These are phyloP conservation scores for Drosophila ohnishii DNA, from an alignment of 1,140 invertebrate genomes.

Conservation along the genomic window DNA sequence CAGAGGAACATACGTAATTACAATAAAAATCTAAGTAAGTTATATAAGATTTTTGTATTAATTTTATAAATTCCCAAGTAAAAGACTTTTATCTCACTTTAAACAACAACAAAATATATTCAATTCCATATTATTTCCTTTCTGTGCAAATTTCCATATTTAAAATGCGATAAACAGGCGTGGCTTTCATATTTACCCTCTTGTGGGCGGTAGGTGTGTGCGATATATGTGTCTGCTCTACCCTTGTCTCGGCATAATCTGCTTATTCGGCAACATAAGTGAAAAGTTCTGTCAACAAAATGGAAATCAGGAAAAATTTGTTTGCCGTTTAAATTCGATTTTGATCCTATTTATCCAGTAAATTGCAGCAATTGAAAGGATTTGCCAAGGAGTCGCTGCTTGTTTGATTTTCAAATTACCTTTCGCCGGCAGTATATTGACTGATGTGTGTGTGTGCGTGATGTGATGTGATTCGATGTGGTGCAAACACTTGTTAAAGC, in stretches of 20 bases:
- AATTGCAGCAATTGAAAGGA: slow-evolving; percentile 82
- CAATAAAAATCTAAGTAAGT: too few relatives aligned
- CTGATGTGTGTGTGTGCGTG: slow-evolving; percentile 28
- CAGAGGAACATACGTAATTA: too few relatives aligned
- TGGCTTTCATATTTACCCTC: slow-evolving; percentile 14
- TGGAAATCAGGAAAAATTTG: slow-evolving; percentile 80
- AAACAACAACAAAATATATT: too few relatives aligned
- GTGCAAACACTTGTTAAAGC: slow-evolving; percentile 66
- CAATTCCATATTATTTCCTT: too few relatives aligned
- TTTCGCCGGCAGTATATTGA: slow-evolving; percentile 48
- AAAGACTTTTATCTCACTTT: background rate
- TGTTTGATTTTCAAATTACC: slow-evolving; percentile 80
- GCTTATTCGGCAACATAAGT: slow-evolving; percentile 78
- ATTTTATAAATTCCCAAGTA: background rate
- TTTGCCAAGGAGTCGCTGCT: slow-evolving; percentile 58
- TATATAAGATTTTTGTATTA: background rate
- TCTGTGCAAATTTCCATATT: background rate
- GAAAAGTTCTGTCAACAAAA: slow-evolving; percentile 82
- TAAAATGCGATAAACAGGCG: background rate
- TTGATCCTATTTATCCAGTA: slow-evolving; percentile 82
- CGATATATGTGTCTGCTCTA: slow-evolving; percentile 33
- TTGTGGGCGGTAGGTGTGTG: slow-evolving; percentile 54
- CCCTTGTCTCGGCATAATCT: slow-evolving; percentile 68
- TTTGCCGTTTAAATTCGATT: slow-evolving; percentile 82
- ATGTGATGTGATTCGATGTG: slow-evolving; percentile 16